Evolutionary conservation across 2,888 invertebrate genomes (phyloP).

Genomic region (Chrysomela aeneicollis): DNA sequence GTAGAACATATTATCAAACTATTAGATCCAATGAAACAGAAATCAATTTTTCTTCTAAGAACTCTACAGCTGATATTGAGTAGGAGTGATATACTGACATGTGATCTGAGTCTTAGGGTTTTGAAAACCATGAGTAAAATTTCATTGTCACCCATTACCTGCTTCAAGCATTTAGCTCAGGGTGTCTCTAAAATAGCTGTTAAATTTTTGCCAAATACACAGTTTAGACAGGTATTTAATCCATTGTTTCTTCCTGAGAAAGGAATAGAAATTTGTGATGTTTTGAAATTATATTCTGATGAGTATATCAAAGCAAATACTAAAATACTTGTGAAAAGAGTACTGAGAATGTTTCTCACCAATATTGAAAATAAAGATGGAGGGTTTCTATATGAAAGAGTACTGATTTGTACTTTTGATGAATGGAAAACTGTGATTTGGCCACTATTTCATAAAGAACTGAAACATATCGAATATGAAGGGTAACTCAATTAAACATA

Average conservation of each 20-base stretch:
- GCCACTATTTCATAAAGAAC: slow-evolving; percentile 39
- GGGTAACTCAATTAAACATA: slow-evolving; percentile 42
- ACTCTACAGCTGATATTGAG: slow-evolving; percentile 41
- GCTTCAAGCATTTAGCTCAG: slow-evolving; percentile 43
- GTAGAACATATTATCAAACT: slow-evolving; percentile 25
- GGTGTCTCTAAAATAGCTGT: slow-evolving; percentile 43
- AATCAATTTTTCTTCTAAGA: slow-evolving; percentile 41
- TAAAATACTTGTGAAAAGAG: slow-evolving; percentile 33
- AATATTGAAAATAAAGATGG: slow-evolving; percentile 49
- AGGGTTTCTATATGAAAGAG: slow-evolving; percentile 43
- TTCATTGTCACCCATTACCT: slow-evolving; percentile 39
- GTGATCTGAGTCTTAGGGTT: slow-evolving; percentile 31
- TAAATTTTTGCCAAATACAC: slow-evolving; percentile 27
- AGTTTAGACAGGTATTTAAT: slow-evolving; percentile 31
- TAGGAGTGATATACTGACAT: slow-evolving; percentile 34
- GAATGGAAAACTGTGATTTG: slow-evolving; percentile 41
- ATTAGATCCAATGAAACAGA: slow-evolving; percentile 29
- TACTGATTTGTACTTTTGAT: slow-evolving; percentile 43
- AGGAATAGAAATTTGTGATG: slow-evolving; percentile 41
- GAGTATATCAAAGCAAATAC: slow-evolving; percentile 24
- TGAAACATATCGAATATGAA: slow-evolving; percentile 41
- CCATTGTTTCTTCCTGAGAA: slow-evolving; percentile 39
- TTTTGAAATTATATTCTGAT: slow-evolving; percentile 34
- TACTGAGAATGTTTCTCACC: slow-evolving; percentile 45
- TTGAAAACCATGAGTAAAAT: slow-evolving; percentile 39